These are phyloP conservation scores for Notiomystis cincta DNA, from an alignment of 2,113 vertebrate genomes.

Conservation along the genomic window DNA sequence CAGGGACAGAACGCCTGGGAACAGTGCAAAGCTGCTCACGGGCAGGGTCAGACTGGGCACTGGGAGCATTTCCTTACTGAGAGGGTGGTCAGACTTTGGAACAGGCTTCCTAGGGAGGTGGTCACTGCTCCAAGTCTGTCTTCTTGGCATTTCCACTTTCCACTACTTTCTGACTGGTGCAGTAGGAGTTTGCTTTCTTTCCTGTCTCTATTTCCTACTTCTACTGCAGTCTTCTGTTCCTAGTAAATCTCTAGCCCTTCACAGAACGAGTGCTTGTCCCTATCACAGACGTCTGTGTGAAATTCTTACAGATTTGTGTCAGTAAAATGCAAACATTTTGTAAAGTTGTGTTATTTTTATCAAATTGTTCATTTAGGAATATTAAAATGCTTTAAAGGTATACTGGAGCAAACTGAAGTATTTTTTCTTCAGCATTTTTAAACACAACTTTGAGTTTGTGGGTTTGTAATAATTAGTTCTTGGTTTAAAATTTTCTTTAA, in stretches of 20 bases:
- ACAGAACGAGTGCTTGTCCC: neutral
- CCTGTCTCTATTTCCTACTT: neutral
- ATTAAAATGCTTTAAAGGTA: neutral
- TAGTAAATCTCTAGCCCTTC: neutral
- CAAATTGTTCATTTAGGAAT: neutral
- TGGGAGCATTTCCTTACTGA: neutral
- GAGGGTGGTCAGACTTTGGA: neutral
- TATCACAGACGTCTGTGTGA: neutral
- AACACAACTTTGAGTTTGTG: neutral
- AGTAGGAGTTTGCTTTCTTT: neutral
- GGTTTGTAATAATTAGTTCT: neutral
- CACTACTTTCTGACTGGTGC: neutral
- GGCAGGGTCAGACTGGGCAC: neutral
- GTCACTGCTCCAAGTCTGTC: neutral
- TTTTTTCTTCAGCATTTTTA: neutral
- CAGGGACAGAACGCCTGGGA: neutral
- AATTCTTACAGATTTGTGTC: neutral
- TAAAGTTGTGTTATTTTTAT: neutral
- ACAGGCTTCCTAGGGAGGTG: neutral
- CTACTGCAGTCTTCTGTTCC: neutral
- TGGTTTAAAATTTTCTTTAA: neutral
- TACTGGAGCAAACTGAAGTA: rapidly evolving
- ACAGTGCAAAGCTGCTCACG: neutral
- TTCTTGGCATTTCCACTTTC: neutral
- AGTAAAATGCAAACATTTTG: neutral